phyloP scores from a whole-genome alignment of 2,113 vertebrate species.

The Oncorhynchus gorbuscha region DNA sequence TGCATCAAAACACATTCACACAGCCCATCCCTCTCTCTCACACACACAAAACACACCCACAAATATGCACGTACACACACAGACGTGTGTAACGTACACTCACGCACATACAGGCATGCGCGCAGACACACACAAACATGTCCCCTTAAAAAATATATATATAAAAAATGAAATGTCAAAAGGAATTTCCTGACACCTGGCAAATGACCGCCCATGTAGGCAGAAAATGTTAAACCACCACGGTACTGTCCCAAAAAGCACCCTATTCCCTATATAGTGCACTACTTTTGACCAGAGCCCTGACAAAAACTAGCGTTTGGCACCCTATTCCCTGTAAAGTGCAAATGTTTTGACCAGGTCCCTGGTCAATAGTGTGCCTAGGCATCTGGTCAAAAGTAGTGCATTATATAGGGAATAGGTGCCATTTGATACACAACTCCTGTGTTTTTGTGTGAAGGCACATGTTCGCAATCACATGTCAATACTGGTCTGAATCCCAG shows the following conservation, averaged over 20 bases:
- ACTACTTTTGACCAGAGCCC: too few species aligned
- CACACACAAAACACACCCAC: conserved; percentile 16
- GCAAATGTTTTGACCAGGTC: too few species aligned
- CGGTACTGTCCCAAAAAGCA: too few species aligned
- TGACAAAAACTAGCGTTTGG: too few species aligned
- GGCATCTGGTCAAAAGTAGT: too few species aligned
- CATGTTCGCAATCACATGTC: conserved; percentile 20
- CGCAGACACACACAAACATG: conserved; percentile 12
- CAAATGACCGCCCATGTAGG: conserved; percentile 41
- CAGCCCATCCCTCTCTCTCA: conserved; percentile 52
- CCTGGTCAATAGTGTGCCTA: too few species aligned
- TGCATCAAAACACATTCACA: conserved; percentile 65
- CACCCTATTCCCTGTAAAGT: too few species aligned
- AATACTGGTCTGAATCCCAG: neutral
- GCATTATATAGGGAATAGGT: too few species aligned
- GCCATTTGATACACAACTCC: too few species aligned
- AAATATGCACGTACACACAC: neutral
- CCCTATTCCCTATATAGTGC: too few species aligned
- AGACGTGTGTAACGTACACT: neutral
- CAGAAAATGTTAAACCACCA: conserved; percentile 15
- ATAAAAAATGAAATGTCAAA: conserved; percentile 19
- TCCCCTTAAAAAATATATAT: neutral
- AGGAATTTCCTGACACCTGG: conserved; percentile 66
- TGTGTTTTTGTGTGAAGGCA: neutral
- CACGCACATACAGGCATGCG: conserved; percentile 8